Base-by-base conservation (phyloP, 2,797 vertebrate genomes). In the Semotilus atromaculatus region DNA sequence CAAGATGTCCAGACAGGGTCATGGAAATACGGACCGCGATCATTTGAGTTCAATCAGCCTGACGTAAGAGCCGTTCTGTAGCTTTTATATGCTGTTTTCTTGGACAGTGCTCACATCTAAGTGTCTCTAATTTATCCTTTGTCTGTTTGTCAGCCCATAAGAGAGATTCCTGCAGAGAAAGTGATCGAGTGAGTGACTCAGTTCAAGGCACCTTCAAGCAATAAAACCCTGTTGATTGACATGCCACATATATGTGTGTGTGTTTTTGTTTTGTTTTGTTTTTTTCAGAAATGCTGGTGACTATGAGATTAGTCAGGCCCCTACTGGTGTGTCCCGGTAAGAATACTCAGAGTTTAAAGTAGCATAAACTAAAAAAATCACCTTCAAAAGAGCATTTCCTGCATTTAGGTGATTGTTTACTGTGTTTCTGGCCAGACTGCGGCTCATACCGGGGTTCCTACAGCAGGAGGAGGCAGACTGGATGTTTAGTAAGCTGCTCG, bases 401-500 rank as follows among this genome's bases (percentile, higher is more conserved):
- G 21, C 36, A 48, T 18, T n/a, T 82, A 26, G 38, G 5, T 36
- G 31, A 6, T 31, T 36, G 36, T 21, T 77, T 6, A 88, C 16
- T 79, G 70, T 89, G 21, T 75, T 81, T 86, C 7, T 67, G 9
- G 81, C 70, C 87, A 97, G 98, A 88, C 92, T 99, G 80, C 88
- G 86, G 81, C 94, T 99, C 84, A 89, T 95, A 91, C 96, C 96
- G 71, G 94, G 92, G 36, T 98, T 99, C 89, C 91, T 99, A 82
- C 90, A 95, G 19, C 80, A 91, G 2, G 92, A 95, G 68, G 95
- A 99, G 90, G 97, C 97, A 1, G 95, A 98, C 92, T 97, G 97
- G 96, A 95, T 96, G 89, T 96, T 99, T 92, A 95, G 96, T 87
- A 96, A 95, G 0, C 96, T 99, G 62, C 91, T 96, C 2, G 93